Evolutionary conservation across 2,888 invertebrate genomes (phyloP).

Genomic region (Artemia sinica): DNA sequence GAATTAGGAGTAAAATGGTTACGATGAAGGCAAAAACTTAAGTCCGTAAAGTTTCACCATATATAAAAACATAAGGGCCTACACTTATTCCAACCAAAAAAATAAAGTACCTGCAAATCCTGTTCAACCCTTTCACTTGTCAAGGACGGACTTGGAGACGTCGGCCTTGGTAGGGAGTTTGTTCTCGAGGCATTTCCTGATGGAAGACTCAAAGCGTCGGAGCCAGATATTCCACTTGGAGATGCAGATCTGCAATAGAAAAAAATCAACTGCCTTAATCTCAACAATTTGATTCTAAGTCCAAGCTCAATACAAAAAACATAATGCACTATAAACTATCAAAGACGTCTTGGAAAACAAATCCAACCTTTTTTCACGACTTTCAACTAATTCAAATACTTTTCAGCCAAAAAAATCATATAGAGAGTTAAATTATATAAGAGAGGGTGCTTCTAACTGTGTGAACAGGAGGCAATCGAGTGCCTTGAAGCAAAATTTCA

Average conservation of each 20-base stretch:
- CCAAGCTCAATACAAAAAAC: neutral
- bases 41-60: neutral
- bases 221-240: slow-evolving; percentile 13
- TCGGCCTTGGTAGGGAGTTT: slow-evolving; percentile 53
- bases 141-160: slow-evolving; percentile 79
- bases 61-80: neutral
- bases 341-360: neutral
- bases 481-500: too few species aligned
- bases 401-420: too few species aligned
- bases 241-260: slow-evolving; percentile 17
- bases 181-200: slow-evolving; percentile 38
- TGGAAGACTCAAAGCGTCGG: slow-evolving; percentile 24
- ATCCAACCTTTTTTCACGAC: neutral
- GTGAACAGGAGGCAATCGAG: too few species aligned
- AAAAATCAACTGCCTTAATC: neutral
- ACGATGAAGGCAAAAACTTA: neutral
- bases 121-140: slow-evolving; percentile 72
- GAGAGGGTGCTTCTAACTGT: too few species aligned
- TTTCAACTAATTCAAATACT: neutral
- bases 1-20: too few species aligned
- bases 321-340: neutral
- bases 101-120: slow-evolving; percentile 49
- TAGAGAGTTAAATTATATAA: too few species aligned
- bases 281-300: neutral
- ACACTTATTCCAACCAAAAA: neutral